Percentiles rank a stretch among this genome's conserved stretches.
These are phyloP conservation scores for Onchidella celtica DNA, from an alignment of 2,888 invertebrate species.

Conservation along the genomic window DNA sequence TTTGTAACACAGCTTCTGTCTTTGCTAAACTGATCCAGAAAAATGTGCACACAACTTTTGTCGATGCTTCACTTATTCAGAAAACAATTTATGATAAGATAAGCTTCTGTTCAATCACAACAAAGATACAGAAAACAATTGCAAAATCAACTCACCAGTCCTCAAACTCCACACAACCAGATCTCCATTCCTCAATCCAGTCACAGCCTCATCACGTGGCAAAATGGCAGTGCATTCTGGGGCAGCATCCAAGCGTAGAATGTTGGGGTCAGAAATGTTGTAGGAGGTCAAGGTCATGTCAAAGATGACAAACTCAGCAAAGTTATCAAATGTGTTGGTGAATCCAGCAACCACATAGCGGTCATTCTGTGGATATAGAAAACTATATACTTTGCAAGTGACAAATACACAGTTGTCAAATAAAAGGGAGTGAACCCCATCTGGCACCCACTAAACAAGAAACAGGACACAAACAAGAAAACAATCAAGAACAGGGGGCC, in stretches of 20 bases:
- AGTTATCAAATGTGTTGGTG: constrained; percentile 78
- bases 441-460: no score
- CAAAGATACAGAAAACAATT: no score
- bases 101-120: no score
- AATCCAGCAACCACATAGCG: constrained; percentile 79
- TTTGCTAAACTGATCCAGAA: no score
- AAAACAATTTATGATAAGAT: no score
- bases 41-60: no score
- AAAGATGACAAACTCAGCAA: constrained; percentile 79
- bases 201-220: constrained; percentile 78
- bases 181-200: constrained; percentile 79
- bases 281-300: constrained; percentile 76
- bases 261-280: constrained; percentile 74
- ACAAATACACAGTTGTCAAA: neutral
- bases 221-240: constrained; percentile 78
- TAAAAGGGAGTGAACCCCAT: no score
- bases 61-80: no score
- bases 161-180: constrained; percentile 79
- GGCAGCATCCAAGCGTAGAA: constrained; percentile 77
- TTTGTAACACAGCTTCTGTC: no score
- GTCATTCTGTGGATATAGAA: constrained; percentile 63
- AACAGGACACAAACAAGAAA: no score
- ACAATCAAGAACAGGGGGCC: no score
- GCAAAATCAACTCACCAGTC: constrained; percentile 69
- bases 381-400: neutral